Evolutionary conservation across 2,888 invertebrate species (phyloP), one percentile per base, ranked within the genome.

Genomic region (Parelbella ahira): DNA sequence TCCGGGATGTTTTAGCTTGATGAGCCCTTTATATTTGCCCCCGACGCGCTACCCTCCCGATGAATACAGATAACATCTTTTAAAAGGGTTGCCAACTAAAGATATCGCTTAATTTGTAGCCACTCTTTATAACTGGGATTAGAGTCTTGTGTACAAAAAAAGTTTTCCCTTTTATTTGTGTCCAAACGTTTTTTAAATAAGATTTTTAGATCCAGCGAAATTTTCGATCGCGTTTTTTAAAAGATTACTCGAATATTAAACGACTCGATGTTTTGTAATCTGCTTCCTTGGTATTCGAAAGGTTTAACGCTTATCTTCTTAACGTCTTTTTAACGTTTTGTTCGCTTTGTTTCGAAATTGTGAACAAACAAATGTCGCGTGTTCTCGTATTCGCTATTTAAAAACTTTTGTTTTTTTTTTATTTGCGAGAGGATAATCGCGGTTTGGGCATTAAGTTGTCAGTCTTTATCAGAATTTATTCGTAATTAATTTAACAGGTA

Each of bases 101-200:
- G 82, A 84, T 84, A 84, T 79, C 79, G 81, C 82, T 84, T 87
- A 86, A 87, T 87, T 86, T 86, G 86, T 86, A 81, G 77, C 77
- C 70, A 75, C 74, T 81, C 81, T 79, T 82, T 81, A 78, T 84
- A 72, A 71, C 70, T 62, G 66, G 75, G 67, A 75, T 76, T 77
- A 72, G 73, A 67, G 72, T 66, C 64, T 71, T 68, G 65, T 68
- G 60, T 68, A 69, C 68, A 68, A 70, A 53, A n/a, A 74, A 73
- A 59, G 64, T 49, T 62, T 52, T 50, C 60, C 10, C 63, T 68
- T 72, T 74, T 77, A 3, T 15, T 2, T 77, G 64, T 68, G 51
- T 60, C 34, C 49, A 44, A 50, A 42, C 51, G 54, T 64, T 58
- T 71, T 72, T 73, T 66, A 58, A 63, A 63, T 59, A 53, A 63